These are phyloP conservation scores for Tanytarsus gracilentus DNA, from an alignment of 2,888 invertebrate genomes.

Conservation along the genomic window DNA sequence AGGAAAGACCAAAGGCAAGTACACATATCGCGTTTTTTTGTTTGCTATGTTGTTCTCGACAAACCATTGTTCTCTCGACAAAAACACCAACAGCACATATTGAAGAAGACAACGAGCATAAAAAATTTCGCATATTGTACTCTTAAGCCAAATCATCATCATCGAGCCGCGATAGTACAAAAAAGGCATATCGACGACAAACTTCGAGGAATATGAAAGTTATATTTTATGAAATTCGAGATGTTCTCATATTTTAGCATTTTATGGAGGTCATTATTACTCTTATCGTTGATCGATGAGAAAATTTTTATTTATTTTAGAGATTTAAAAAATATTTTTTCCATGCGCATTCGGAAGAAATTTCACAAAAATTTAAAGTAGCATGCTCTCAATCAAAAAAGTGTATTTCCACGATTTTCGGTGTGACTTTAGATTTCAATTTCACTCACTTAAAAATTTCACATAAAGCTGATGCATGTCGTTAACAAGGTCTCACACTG, in stretches of 20 bases:
- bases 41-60: no score
- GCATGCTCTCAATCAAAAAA: not conserved
- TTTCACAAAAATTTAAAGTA: no score
- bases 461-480: no score
- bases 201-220: no score
- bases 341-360: no score
- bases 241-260: no score
- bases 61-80: no score
- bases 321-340: not conserved
- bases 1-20: not conserved
- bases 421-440: not conserved
- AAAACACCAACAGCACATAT: no score
- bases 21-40: no score
- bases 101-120: not conserved
- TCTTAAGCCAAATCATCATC: no score
- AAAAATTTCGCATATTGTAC: conserved; percentile 19
- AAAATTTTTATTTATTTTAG: not conserved
- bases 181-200: conserved; percentile 3
- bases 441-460: not conserved
- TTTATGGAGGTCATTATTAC: no score
- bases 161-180: not conserved
- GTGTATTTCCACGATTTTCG: not conserved
- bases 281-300: not conserved
- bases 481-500: conserved; percentile 9
- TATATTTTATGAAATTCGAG: no score